Evolutionary conservation across 1,140 invertebrate genomes (phyloP), one percentile per base, ranked within the genome.

Genomic region (Ips typographus): DNA sequence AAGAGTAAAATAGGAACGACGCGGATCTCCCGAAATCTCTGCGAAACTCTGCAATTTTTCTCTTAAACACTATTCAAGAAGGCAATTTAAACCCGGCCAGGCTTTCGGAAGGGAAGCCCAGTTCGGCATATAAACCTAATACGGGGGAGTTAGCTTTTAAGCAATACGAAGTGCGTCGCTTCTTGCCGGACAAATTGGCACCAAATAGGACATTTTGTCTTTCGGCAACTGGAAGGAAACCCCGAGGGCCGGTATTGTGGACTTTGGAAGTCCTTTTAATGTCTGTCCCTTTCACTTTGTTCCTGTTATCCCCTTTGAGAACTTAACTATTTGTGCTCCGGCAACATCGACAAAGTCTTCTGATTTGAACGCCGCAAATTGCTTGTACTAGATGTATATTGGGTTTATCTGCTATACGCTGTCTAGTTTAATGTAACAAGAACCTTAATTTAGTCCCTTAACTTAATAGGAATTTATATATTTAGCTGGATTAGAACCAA

Each of bases 61-160:
- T 49, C 44, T 49, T 49, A 49, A 49, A 49, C 22, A 49, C 44
- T 49, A 49, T 49, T 49, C 44, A 49, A 49, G 44, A 49, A 49
- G 44, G 44, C 44, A 49, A 49, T 49, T 49, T 49, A 49, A 49
- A 2, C 22, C 44, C 44, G 22, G 44, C 1, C 7, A 22, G 22
- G 44, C 44, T 49, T 49, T 49, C 44, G 6, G 44, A 8, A 22
- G 22, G 6, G 44, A 49, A 49, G 44, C 44, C 3, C 6, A 22
- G 44, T 22, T 49, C 44, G 7, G 44, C 22, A 49, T 49, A 49
- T 49, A 49, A 49, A 49, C 44, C 6, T 49, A 49, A 49, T 49
- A 49, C 44, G 44, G 22, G 22, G 44, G 44, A 49, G 44, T 49
- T 49, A 49, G 44, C 44, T 49, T 49, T 49, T 49, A 49, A 49